Base-by-base conservation (phyloP, 92 coral and sea anemone genomes). In the Parazoanthus atlanticus region DNA sequence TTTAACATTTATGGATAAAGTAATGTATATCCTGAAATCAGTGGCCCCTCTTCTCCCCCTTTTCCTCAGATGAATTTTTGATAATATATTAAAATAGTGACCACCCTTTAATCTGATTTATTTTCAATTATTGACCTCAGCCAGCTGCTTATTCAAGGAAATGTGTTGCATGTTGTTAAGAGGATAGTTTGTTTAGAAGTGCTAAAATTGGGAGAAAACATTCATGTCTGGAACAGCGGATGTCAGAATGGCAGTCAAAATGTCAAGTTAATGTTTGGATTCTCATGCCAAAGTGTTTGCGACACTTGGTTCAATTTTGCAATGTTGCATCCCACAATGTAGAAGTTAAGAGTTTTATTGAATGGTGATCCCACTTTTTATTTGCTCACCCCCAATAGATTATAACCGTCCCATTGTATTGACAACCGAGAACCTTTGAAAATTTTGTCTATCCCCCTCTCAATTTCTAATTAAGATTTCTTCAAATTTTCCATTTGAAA, bases 81-180 rank as follows among this genome's bases (percentile, higher is more conserved):
- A 36, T 49, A 13, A 54, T 13, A 54, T 54, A 54, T 54, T 13
- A n/a, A n/a, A 26, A 70, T 25, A 70, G 34, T 26, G 31, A 26
- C 34, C 74, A 70, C 12, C 74, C 74, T 70, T 30, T 70, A n/a
- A 70, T 70, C 74, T 70, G 34, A 28, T 23, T 67, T 36, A 36
- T 36, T 36, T 36, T 67, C 19, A 7, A 67, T 49, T 49, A 67
- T 67, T 67, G 73, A 67, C 28, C 58, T 49, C 73, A 70, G 74
- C 34, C 31, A 30, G 74, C 3, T 70, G 74, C 74, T 70, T 70
- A n/a, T 70, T 70, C 74, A 70, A 70, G 74, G 74, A 70, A 70
- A 70, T 70, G 74, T 70, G 74, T 70, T 70, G 3, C 13, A 25
- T 70, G 32, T 70, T 28, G 34, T 70, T 70, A 70, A 70, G 33